Base-by-base conservation (phyloP, 2,888 invertebrate species). In the Aleiodes leptofemur region DNA sequence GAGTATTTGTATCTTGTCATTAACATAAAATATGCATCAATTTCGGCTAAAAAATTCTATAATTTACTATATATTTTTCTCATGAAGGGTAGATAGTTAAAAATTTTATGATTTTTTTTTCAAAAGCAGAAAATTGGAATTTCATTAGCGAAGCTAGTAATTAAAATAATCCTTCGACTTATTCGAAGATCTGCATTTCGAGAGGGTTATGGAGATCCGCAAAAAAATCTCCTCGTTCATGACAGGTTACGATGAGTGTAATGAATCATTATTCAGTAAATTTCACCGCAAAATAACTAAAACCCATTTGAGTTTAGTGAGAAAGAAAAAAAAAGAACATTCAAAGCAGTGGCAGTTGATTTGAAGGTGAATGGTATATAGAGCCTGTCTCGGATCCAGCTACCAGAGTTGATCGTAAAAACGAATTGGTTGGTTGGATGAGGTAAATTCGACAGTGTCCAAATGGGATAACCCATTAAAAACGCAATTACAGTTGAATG, bases 401-500 rank as follows among this genome's bases (percentile, higher is more conserved):
- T 55, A 69, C n/a, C 61, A 8, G 31, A 72, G 48, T 50, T 14
- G 34, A 14, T 84, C 84, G 81, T 85, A 85, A 85, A 86, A 84
- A 79, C 79, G 81, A 77, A 82, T 82, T 81, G 85, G 82, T 79
- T 79, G 80, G 77, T 16, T 43, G 11, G 43, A 64, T 43, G 43
- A 43, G 77, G 83, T 77, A 80, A 83, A 86, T 85, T 84, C 83
- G 84, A 82, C 85, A 85, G 82, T 83, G 82, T 78, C 80, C 81
- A 77, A 64, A 43, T 75, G 73, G 77, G 79, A 13, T 43, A 43
- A 43, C 69, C 84, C 84, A 82, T 86, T 85, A 86, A 86, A 85
- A 86, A 86, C 79, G 84, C 85, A 85, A 86, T 86, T 86, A 86
- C 83, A 82, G 78, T 81, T 82, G 83, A 85, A 84, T 82, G 84